Evolutionary conservation across 2,888 invertebrate species (phyloP).

Genomic region (Zonitis immaculata): DNA sequence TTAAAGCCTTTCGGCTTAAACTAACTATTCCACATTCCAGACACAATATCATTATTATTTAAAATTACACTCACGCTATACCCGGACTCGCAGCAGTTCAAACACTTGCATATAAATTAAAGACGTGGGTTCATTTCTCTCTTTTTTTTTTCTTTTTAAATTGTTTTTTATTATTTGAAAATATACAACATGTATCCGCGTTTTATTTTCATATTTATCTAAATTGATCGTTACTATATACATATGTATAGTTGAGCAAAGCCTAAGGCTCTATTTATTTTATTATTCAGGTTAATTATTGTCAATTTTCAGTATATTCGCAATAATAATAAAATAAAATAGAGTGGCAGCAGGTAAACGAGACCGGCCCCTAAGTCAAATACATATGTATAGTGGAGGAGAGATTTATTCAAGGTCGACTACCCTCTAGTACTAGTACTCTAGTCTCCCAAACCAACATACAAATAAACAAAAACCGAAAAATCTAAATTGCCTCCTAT

Average conservation of each 20-base stretch:
- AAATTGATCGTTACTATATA: slow-evolving; percentile 23
- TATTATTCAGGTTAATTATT: slow-evolving; percentile 23
- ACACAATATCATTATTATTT: slow-evolving; percentile 7
- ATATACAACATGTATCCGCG: slow-evolving; percentile 24
- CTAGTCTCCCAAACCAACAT: too few species aligned
- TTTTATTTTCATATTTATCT: slow-evolving; percentile 6
- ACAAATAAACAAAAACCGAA: too few species aligned
- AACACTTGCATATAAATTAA: slow-evolving; percentile 33
- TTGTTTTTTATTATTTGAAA: too few species aligned
- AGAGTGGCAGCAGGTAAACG: slow-evolving; percentile 27
- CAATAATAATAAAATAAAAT: background rate
- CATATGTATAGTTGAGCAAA: too few species aligned
- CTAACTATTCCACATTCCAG: slow-evolving; percentile 13
- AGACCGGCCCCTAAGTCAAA: slow-evolving; percentile 18
- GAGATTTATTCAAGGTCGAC: slow-evolving; percentile 18
- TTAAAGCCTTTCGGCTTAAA: slow-evolving; percentile 6
- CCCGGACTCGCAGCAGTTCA: slow-evolving; percentile 19
- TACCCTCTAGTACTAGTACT: slow-evolving; percentile 4
- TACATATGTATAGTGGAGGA: background rate
- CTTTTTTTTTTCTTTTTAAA: too few species aligned
- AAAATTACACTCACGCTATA: slow-evolving; percentile 19
- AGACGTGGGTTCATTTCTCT: slow-evolving; percentile 15
- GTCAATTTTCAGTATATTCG: background rate
- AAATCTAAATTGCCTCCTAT: too few species aligned
- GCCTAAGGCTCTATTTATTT: slow-evolving; percentile 21